Evolutionary conservation across 2,888 invertebrate species (phyloP), one percentile per base, ranked within the genome.

Genomic region (Drosophila demipolita): DNA sequence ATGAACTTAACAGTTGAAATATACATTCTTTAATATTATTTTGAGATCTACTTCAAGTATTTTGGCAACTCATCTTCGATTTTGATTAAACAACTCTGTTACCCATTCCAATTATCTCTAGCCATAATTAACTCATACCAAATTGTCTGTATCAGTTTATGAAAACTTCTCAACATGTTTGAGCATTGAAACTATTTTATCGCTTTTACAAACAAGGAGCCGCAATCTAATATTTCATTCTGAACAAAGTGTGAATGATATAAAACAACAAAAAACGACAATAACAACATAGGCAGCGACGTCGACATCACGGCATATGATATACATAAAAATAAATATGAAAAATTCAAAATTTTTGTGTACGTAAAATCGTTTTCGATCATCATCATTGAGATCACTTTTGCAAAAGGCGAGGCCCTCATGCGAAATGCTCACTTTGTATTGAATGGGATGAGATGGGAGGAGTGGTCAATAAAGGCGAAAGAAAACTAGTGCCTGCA

Each of bases 171-270:
- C 58, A 26, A 20, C 11, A 35, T 48, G 23, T 63, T 52, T 66
- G 32, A 67, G 61, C 58, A 67, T 77, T 63, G 62, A 79, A 80
- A 79, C 65, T 69, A 60, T 73, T 78, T 66, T 65, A 68, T 66
- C 71, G 73, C 70, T 61, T 68, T 71, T 66, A 78, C 79, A 88
- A 86, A 76, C 83, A 86, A 76, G 59, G 33, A 67, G 58, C 70
- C 58, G 33, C 53, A 75, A 64, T 50, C 65, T 66, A 74, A 84
- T 84, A 70, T 89, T 73, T 89, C 82, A 89, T 80, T 71, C 68
- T 42, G 63, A 82, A 82, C 74, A 57, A 87, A 75, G 89, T 85
- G 85, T 72, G 84, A 85, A 75, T 77, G 80, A 85, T 79, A 77
- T 82, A 54, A 60, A 73, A 60, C 74, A 75, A 81, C 67, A 81